Evolutionary conservation across 2,113 vertebrate genomes (phyloP), one percentile per base, ranked within the genome.

Genomic region (Agelaius tricolor): DNA sequence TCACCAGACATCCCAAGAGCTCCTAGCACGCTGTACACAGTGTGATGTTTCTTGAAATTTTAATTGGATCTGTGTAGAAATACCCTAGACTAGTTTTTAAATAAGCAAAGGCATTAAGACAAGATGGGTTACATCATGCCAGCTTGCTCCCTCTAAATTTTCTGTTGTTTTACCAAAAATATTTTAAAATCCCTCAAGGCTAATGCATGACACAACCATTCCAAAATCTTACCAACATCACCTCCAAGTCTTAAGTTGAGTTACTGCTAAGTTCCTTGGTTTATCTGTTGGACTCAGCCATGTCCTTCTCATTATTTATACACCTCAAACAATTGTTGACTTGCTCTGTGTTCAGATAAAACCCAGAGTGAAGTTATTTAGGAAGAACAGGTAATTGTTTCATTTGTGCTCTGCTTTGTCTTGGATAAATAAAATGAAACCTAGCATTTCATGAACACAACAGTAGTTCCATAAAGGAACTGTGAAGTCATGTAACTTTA

Each of bases 1-100:
- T 89, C 89, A 86, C 61, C 72, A 91, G 84, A 66, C 57, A 88
- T 57, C 57, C 73, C 87, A 93, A 85, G 80, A 93, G 62, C 30
- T 68, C 74, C 63, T 10, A 92, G 66, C 47, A 72, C 4, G 24
- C 49, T 63, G 63, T 23, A 95, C 41, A 28, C 39, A 47, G 26
- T 41, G 22, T 28, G 31, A 71, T 63, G n/a, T 51, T 67, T 91
- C 73, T 93, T 61, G 23, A 63, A 93, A 78, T 80, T 94, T 92
- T 79, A 93, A 80, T 57, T 82, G 90, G 47, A 88, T 57, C 22
- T 11, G 43, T 37, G 75, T 39, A 89, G 72, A 91, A 84, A 89
- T 43, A 77, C 28, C 15, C 69, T 73, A 52, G 52, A 55, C 43
- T 78, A 89, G 81, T 41, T 74, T 84, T 93, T 23, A 82, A 7